Base-by-base conservation (phyloP, 1,140 invertebrate species). In the Tetramorium alpestre region DNA sequence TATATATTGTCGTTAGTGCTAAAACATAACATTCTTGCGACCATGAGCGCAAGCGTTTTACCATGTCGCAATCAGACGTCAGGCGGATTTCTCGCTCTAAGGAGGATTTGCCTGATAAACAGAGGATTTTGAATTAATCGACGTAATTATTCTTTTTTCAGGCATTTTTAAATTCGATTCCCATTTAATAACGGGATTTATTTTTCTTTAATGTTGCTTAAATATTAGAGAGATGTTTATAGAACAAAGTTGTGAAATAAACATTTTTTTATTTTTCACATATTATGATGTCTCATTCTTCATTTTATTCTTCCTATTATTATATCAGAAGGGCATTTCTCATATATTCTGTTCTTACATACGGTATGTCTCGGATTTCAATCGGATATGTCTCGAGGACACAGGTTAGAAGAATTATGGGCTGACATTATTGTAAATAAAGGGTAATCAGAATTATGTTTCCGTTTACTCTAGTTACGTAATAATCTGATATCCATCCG, bases 21-120 rank as follows among this genome's bases (percentile, higher is more conserved):
- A 91, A 62, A 65, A 90, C 87, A 90, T 78, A 82, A 77, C 87
- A 89, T 89, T 92, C 87, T 90, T 93, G 89, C 86, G 76, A 91
- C 90, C 88, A 87, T 78, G 89, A 89, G 86, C 85, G 87, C 80
- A 85, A 81, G 82, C 85, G 86, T 88, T 91, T 90, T 86, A 92
- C 88, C 91, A 87, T 92, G 80, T 91, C 88, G 87, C 87, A 88
- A 93, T 86, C 88, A 90, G 89, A 91, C 88, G 90, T 91, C 91
- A 81, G 89, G 86, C 56, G 70, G 87, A 90, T 90, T 88, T 90
- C 89, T 90, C 87, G 90, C 78, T 70, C 78, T 81, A 81, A 81
- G 64, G 65, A 77, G 41, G 87, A 90, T 84, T 64, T 75, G 76
- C 89, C 89, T 89, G 76, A 64, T 80, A 76, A 88, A 90, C 80